phyloP scores from a whole-genome alignment of 2,113 vertebrate species.

The Dendropsophus ebraccatus region DNA sequence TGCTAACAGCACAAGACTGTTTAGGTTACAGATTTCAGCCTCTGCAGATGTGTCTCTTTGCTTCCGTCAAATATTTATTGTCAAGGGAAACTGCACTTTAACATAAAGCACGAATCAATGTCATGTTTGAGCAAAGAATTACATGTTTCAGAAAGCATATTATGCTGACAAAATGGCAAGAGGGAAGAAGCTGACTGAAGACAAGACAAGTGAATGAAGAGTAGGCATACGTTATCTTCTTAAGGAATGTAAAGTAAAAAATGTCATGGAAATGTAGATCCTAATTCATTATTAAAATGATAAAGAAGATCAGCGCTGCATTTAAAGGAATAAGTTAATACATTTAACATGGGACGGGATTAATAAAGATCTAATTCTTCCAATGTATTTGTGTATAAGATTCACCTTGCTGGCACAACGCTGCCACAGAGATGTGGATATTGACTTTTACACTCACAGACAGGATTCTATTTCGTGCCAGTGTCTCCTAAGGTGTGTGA shows the following conservation, averaged over 20 bases:
- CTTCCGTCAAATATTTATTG: conserved; percentile 48
- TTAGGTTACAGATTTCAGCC: neutral
- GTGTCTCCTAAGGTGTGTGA: conserved; percentile 42
- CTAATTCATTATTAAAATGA: neutral
- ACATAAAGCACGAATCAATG: conserved; percentile 44
- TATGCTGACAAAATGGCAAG: conserved; percentile 44
- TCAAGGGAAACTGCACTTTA: conserved; percentile 38
- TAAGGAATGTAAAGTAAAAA: neutral
- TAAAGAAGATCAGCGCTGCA: too few species aligned
- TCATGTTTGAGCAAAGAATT: conserved; percentile 39
- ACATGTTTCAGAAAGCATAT: conserved; percentile 47
- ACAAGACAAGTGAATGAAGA: conserved; percentile 34
- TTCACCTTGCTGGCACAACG: neutral
- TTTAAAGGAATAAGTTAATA: neutral
- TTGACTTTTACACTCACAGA: neutral
- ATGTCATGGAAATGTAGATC: neutral
- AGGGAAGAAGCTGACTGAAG: conserved; percentile 31
- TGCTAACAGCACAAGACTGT: neutral
- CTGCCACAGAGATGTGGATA: conserved; percentile 1
- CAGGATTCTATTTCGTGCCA: conserved; percentile 6
- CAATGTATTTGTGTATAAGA: neutral
- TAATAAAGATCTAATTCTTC: too few species aligned
- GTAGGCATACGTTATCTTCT: conserved; percentile 12
- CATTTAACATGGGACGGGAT: too few species aligned
- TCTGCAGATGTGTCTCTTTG: conserved; percentile 21